Conservation (phyloP, 2,888 invertebrate species). For the Hecatera dysodea region DNA sequence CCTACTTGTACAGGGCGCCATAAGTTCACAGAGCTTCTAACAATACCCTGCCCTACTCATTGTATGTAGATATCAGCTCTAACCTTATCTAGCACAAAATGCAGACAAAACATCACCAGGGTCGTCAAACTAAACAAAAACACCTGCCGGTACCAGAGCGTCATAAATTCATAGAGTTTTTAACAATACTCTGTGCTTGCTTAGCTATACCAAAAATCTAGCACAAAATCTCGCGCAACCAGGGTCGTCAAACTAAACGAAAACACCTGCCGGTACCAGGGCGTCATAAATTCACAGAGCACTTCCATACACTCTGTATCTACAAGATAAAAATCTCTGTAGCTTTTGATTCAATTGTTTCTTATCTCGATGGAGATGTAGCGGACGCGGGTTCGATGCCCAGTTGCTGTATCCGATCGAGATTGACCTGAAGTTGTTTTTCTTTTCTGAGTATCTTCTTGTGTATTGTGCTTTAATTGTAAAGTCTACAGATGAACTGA, state of each 20-base stretch:
- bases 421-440: slow-evolving; percentile 33
- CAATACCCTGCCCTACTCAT: too few relatives aligned
- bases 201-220: neutral
- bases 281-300: slow-evolving; percentile 57
- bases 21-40: too few relatives aligned
- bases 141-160: slow-evolving; percentile 58
- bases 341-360: slow-evolving; percentile 81
- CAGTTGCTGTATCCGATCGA: slow-evolving; percentile 60
- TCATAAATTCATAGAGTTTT: slow-evolving; percentile 53
- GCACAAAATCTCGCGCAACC: neutral
- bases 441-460: slow-evolving; percentile 37
- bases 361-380: slow-evolving; percentile 78
- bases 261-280: slow-evolving; percentile 60
- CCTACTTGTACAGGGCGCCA: too few relatives aligned
- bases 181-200: neutral
- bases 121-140: slow-evolving; percentile 47
- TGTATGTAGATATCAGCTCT: too few relatives aligned
- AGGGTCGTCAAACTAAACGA: slow-evolving; percentile 48
- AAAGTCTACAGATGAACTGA: slow-evolving; percentile 46
- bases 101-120: slow-evolving; percentile 13
- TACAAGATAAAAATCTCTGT: slow-evolving; percentile 64
- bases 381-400: slow-evolving; percentile 78
- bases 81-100: slow-evolving; percentile 37
- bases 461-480: slow-evolving; percentile 54
- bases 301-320: slow-evolving; percentile 55